Evolutionary conservation across 2,888 invertebrate species (phyloP).

Genomic region (Nebria brevicollis): DNA sequence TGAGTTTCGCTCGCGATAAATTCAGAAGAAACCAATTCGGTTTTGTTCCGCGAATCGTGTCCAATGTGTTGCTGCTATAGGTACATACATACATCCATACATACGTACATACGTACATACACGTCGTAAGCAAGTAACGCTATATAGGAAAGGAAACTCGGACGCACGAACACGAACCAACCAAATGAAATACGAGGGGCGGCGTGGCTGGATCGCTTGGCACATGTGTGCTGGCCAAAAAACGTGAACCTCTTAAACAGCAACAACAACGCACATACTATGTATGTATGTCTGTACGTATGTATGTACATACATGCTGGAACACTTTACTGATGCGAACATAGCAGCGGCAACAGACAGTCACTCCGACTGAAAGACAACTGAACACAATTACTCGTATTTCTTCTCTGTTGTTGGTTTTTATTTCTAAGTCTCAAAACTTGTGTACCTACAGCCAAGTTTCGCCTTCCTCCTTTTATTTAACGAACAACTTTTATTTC

Average conservation of each 20-base stretch:
- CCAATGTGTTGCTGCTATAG: neutral
- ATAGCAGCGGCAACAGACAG: neutral
- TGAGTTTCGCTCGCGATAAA: neutral
- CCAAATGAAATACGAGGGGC: neutral
- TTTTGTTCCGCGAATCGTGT: neutral
- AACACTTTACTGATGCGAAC: neutral
- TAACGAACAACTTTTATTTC: neutral
- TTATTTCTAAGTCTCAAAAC: neutral
- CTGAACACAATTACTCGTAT: neutral
- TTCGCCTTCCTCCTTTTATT: neutral
- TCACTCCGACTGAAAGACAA: neutral
- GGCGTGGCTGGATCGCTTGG: neutral
- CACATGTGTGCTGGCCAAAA: neutral
- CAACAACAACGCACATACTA: no score
- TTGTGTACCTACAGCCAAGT: neutral
- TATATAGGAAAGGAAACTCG: neutral
- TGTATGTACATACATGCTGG: neutral
- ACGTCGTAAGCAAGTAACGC: no score
- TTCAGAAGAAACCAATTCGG: conserved; percentile 1
- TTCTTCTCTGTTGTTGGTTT: neutral
- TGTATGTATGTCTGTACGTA: neutral
- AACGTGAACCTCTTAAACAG: neutral
- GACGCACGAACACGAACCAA: neutral
- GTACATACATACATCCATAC: neutral
- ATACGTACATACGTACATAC: neutral